Base-by-base conservation (phyloP, 2,888 invertebrate species). In the Acleris sparsana region DNA sequence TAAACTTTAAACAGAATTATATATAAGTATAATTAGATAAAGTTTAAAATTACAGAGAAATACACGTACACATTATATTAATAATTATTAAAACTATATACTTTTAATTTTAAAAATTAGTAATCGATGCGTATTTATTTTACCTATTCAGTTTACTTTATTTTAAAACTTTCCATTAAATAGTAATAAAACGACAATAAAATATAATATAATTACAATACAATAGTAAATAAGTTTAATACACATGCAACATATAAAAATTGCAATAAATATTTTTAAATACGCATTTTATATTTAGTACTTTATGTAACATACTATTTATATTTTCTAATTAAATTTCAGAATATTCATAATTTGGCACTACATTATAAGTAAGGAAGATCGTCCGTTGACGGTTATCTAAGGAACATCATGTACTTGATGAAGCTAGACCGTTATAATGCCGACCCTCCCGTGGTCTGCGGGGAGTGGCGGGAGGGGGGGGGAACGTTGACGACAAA, bases 301-400 rank as follows among this genome's bases (percentile, higher is more conserved):
- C 17, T 25, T 60, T 44, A 22, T 43, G 44, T 20, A 4, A 56
- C 22, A 43, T 39, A 43, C 1, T 16, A 43, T 11, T 18, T 39
- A 17, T 17, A n/a, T 7, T 6, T 5, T 46, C 22, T 46, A 17
- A 22, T 44, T 44, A 11, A n/a, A 25, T 25, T n/a, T 44, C 0
- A 6, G 25, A 25, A 25, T 25, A 25, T 25, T 20, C 1, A 9
- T 29, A 51, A 55, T 9, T 57, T 63, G 49, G n/a, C 63, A 71
- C 69, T 66, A 68, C 53, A 29, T 59, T 52, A 39, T 53, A 69
- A 51, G 59, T n/a, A 46, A n/a, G 17, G 46, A 2, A 16, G 46
- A 16, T 46, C 46, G n/a, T 46, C 17, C 46, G 7, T n/a, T 46
- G 17, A 39, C 39, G 39, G 39, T 39, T 13, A 39, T 9, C 39